These are phyloP conservation scores for Poeciliopsis prolifica DNA, from an alignment of 2,113 vertebrate genomes.

Conservation along the genomic window DNA sequence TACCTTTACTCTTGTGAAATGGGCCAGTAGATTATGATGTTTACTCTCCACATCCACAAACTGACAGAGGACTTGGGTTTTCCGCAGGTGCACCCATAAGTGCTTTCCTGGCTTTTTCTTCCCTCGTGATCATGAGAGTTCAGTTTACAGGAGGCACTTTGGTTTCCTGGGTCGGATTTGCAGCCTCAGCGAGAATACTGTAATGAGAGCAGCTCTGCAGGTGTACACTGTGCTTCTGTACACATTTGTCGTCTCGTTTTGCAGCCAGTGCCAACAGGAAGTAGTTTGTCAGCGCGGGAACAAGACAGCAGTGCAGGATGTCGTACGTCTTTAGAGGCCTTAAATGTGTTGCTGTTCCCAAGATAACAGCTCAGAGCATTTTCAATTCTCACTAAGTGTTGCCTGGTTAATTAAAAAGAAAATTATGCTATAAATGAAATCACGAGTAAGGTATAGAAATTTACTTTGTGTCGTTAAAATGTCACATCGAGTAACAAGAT, in stretches of 20 bases:
- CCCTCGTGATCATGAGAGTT: constrained; percentile 47
- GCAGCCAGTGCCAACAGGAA: constrained; percentile 18
- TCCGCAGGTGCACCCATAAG: constrained; percentile 10
- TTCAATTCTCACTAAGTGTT: too few species aligned
- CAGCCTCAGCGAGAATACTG: constrained; percentile 48
- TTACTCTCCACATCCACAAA: constrained; percentile 10
- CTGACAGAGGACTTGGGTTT: background rate
- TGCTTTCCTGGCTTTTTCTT: constrained; percentile 25
- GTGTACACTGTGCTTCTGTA: constrained; percentile 28
- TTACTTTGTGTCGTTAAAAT: too few species aligned
- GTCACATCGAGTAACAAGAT: too few species aligned
- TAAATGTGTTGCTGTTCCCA: too few species aligned
- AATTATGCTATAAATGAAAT: too few species aligned
- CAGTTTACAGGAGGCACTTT: constrained; percentile 41
- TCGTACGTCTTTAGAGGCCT: too few species aligned
- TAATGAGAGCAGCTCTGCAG: constrained; percentile 53
- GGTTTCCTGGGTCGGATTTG: constrained; percentile 32
- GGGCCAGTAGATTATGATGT: background rate
- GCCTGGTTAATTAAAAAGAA: too few species aligned
- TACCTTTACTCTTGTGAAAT: background rate
- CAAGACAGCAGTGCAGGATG: too few species aligned
- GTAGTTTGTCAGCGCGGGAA: constrained; percentile 1
- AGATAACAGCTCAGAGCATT: too few species aligned
- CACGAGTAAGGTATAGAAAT: too few species aligned
- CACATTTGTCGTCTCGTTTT: constrained; percentile 21